Evolutionary conservation across 1,140 invertebrate genomes (phyloP), one percentile per base, ranked within the genome.

Genomic region (Penaeus japonicus): DNA sequence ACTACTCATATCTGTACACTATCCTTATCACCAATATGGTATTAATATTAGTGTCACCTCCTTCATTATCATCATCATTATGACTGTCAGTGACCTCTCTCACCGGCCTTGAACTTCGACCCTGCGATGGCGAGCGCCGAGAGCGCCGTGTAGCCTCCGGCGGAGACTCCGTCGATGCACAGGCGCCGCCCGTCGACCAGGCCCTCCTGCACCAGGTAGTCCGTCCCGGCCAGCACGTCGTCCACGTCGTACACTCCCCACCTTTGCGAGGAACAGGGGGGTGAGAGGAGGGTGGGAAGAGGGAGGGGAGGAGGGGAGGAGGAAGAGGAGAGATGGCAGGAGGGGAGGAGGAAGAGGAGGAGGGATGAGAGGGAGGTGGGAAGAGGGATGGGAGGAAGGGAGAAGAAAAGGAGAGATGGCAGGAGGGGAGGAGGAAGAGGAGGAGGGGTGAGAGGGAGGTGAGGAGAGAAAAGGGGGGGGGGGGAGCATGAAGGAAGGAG

Each of bases 241-340:
- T 77, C 86, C 54, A 88, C 86, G 24, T 88, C 86, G 54, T 88
- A 88, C 22, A 88, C 86, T 22, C 86, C 86, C 86, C 86, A 88
- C 86, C 86, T n/a, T n/a, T 88, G 81, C 10, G 3, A 32, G 24
- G 12, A 2, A 55, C 0, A 4, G 59, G 12, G 5, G 27, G 4
- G 27, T 1, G 32, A 0, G 2, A 65, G 3, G n/a, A 10, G 24
- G 32, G 18, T 32, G 65, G 10, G 18, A 73, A 27, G 70, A 0
- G 15, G 18, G n/a, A 27, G 20, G 27, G 1, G 20, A 15, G 17
- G 10, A 10, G n/a, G 4, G 20, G 10, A 27, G 0, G 4, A 18
- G 70, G n/a, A 4, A 15, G 35, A 39, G 20, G 10, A 77, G 18
- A 24, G 17, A 22, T 18, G 2, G 59, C 24, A n/a, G 5, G 39